These are phyloP conservation scores for Clangula hyemalis DNA, from an alignment of 2,797 vertebrate species.

Conservation along the genomic window DNA sequence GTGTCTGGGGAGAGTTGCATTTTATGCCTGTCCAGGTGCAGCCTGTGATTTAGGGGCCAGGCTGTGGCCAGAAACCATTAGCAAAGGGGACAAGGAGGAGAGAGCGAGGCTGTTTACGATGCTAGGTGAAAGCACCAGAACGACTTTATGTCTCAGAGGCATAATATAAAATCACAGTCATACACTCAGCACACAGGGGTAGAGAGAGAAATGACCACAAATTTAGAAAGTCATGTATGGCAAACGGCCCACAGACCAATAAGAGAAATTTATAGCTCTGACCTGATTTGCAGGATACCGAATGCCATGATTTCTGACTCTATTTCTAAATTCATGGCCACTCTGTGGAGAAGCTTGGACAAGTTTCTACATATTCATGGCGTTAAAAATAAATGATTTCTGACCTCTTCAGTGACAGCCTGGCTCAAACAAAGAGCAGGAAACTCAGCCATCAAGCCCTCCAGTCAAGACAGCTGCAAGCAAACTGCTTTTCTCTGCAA, in stretches of 20 bases:
- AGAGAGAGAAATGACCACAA: slow-evolving; percentile 36
- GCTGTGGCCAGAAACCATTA: slow-evolving; percentile 16
- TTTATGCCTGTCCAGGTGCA: neutral
- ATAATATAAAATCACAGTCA: slow-evolving; percentile 35
- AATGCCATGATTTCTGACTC: neutral
- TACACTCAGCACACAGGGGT: neutral
- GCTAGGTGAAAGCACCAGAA: slow-evolving; percentile 43
- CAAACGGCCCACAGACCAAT: slow-evolving; percentile 4
- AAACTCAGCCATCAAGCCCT: neutral
- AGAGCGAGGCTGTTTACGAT: slow-evolving; percentile 1
- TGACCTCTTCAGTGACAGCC: slow-evolving; percentile 1
- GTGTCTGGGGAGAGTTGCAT: neutral
- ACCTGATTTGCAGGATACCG: fast-evolving
- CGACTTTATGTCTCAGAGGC: slow-evolving; percentile 35
- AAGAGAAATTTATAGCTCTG: slow-evolving; percentile 33
- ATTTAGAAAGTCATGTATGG: slow-evolving; percentile 26
- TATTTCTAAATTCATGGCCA: neutral
- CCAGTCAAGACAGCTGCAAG: neutral
- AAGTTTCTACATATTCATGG: slow-evolving; percentile 51
- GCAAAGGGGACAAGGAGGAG: neutral
- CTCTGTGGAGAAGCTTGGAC: neutral
- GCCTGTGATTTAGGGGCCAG: neutral
- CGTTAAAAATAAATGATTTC: slow-evolving; percentile 13
- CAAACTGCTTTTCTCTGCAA: neutral
- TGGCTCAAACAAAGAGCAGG: neutral